Evolutionary conservation across 2,888 invertebrate genomes (phyloP), one percentile per base, ranked within the genome.

Genomic region (Eretmocerus hayati): DNA sequence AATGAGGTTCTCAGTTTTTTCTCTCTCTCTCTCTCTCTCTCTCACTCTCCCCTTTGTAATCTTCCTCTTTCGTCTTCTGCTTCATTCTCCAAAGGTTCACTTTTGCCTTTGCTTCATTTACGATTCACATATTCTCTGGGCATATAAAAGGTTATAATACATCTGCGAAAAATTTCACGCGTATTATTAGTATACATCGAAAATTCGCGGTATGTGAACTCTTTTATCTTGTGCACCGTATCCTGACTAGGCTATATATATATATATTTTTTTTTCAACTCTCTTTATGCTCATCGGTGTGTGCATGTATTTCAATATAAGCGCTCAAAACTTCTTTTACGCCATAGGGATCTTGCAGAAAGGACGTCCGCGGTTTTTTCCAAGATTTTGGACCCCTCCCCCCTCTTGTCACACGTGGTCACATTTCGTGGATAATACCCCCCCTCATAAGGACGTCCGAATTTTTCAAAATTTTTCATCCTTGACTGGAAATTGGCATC

Each of bases 101-200:
- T 48, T 36, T 37, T 52, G 52, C 44, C n/a, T 35, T 48, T 44
- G 42, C 33, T 19, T 19, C 31, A n/a, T 15, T 15, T 31, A 16
- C 30, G 30, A 43, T 46, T 46, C 46, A n/a, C n/a, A n/a, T n/a
- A n/a, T n/a, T n/a, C n/a, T n/a, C n/a, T n/a, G n/a, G n/a, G n/a
- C n/a, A n/a, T n/a, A n/a, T n/a, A n/a, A n/a, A n/a, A n/a, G n/a
- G n/a, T n/a, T n/a, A n/a, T n/a, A n/a, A n/a, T n/a, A 48, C 48
- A 48, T 46, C 48, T 52, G 48, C 35, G 48, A 42, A 35, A 48
- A 33, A 52, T 48, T 48, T 35, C 42, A 30, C 26, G 39, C 41
- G 31, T 42, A 46, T 46, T 39, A 50, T 50, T 39, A 50, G 46
- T 30, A 26, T 13, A 18, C 41, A 41, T 30, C 33, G 6, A n/a